phyloP scores from a whole-genome alignment of 1,140 invertebrate genomes.

The Carposina sasakii region DNA sequence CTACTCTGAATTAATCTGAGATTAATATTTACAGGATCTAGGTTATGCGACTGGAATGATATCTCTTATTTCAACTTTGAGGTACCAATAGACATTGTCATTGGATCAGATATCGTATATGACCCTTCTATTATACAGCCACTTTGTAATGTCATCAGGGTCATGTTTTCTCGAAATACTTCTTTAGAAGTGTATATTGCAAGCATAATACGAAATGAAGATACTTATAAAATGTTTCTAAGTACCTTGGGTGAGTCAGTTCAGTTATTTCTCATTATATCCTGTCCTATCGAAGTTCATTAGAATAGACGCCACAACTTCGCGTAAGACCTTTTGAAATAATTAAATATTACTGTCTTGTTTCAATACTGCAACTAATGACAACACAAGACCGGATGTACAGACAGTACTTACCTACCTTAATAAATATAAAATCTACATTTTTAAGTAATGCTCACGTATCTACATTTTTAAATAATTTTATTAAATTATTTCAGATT shows the following conservation, averaged over 20 bases:
- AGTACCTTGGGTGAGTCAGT: conserved; percentile 38
- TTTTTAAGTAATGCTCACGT: too few relatives aligned
- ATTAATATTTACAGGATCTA: conserved; percentile 27
- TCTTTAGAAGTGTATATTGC: conserved; percentile 48
- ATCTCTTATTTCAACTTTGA: conserved; percentile 23
- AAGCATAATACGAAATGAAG: conserved; percentile 53
- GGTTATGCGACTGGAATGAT: conserved; percentile 49
- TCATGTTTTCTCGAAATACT: conserved; percentile 41
- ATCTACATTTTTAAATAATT: too few relatives aligned
- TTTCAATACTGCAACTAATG: too few relatives aligned
- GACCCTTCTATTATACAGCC: conserved; percentile 53
- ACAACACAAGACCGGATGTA: too few relatives aligned
- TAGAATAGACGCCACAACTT: too few relatives aligned
- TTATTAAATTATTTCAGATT: not conserved
- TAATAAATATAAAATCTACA: too few relatives aligned
- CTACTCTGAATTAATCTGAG: too few relatives aligned
- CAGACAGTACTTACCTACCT: too few relatives aligned
- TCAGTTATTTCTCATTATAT: too few relatives aligned
- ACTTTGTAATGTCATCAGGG: conserved; percentile 42
- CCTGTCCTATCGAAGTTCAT: too few relatives aligned
- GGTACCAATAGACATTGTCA: conserved; percentile 46
- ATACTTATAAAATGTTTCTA: conserved; percentile 45
- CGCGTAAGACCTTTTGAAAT: too few relatives aligned
- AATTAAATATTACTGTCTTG: too few relatives aligned
- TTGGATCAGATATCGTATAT: conserved; percentile 62